Evolutionary conservation across 2,888 invertebrate genomes (phyloP).

Genomic region (Thera britannica): DNA sequence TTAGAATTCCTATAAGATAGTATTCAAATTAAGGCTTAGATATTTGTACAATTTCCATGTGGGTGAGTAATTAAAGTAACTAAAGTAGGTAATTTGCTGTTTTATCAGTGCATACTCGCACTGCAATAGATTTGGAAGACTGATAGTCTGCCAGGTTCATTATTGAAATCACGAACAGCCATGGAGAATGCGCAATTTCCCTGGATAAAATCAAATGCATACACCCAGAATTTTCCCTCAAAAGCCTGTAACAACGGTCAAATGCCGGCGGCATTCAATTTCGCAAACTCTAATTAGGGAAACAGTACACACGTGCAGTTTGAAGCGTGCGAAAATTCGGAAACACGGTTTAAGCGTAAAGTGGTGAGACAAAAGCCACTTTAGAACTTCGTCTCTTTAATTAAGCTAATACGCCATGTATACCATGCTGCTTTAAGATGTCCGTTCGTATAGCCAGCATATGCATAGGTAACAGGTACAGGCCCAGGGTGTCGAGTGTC

Average conservation of each 20-base stretch:
- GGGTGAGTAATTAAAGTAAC: no score
- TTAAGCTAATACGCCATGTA: conserved; percentile 11
- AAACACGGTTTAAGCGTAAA: conserved; percentile 6
- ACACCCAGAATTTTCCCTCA: background rate
- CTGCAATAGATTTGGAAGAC: background rate
- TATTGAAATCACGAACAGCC: background rate
- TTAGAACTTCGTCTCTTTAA: conserved; percentile 3
- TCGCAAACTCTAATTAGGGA: conserved; percentile 23
- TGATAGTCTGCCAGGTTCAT: background rate
- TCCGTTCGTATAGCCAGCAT: conserved; percentile 13
- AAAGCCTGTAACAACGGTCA: conserved; percentile 22
- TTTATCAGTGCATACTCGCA: no score
- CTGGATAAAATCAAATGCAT: background rate
- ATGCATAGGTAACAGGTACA: conserved; percentile 37
- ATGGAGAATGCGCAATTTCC: background rate
- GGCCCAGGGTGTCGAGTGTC: conserved; percentile 73
- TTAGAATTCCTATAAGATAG: conserved; percentile 8
- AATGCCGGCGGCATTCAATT: conserved; percentile 26
- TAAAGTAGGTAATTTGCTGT: no score
- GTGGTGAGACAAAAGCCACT: conserved; percentile 2
- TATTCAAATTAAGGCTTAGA: conserved; percentile 1
- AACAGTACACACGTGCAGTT: conserved; percentile 22
- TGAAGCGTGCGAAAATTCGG: conserved; percentile 14
- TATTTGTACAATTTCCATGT: background rate
- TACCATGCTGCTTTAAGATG: conserved; percentile 16